These are phyloP conservation scores for Dipodomys spectabilis DNA, from an alignment of 2,113 vertebrate species.

Conservation along the genomic window DNA sequence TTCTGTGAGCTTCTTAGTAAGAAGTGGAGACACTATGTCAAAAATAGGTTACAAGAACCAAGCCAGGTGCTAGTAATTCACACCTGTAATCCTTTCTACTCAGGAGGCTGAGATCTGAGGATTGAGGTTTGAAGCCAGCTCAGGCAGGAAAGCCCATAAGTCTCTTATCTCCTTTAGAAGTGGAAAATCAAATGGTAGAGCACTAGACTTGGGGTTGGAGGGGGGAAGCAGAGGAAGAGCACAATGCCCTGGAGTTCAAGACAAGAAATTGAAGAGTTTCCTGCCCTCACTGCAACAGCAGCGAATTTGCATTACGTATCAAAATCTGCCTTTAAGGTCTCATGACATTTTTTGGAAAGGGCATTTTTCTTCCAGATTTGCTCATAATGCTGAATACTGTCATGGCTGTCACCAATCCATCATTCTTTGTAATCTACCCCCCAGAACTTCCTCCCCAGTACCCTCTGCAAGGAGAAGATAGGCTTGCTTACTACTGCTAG, in stretches of 20 bases:
- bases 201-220: too few species aligned
- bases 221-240: too few species aligned
- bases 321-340: conserved; percentile 50
- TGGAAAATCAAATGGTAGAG: too few species aligned
- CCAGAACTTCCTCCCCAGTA: conserved; percentile 49
- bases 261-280: conserved; percentile 47
- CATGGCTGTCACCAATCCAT: conserved; percentile 47
- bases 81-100: too few species aligned
- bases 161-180: too few species aligned
- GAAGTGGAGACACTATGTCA: too few species aligned
- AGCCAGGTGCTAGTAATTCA: too few species aligned
- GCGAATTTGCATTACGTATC: conserved; percentile 31
- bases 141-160: too few species aligned
- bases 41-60: too few species aligned
- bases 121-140: too few species aligned
- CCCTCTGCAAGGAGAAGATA: conserved; percentile 30
- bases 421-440: conserved; percentile 28
- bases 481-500: conserved; percentile 31
- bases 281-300: conserved; percentile 32
- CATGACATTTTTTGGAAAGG: conserved; percentile 29
- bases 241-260: background rate
- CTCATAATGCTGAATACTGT: conserved; percentile 33
- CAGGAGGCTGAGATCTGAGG: too few species aligned
- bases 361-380: conserved; percentile 54
- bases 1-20: too few species aligned